Percentiles rank a stretch among this genome's conserved stretches.
These are phyloP conservation scores for Umimayanthus chanpuru DNA, from an alignment of 92 coral and sea anemone genomes.

Conservation along the genomic window DNA sequence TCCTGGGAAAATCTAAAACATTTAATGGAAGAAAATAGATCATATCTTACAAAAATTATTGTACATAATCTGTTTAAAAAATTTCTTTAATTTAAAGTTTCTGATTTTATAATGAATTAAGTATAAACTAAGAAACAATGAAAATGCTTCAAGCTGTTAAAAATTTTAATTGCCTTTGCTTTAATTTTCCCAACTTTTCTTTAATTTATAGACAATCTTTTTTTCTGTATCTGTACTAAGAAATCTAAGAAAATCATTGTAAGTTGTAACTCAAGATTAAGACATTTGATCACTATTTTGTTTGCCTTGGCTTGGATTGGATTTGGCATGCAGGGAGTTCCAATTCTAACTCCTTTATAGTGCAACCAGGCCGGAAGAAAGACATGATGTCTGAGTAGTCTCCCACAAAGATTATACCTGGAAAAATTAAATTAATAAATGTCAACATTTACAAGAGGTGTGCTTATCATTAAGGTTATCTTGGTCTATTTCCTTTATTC, in stretches of 20 bases:
- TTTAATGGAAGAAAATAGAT: no score
- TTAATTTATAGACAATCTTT: no score
- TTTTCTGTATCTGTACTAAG: no score
- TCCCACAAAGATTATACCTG: constrained; percentile 3
- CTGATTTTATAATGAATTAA: no score
- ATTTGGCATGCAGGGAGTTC: not conserved
- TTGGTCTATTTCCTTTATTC: not conserved
- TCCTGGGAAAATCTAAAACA: no score
- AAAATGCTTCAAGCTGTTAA: not conserved
- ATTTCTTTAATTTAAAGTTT: no score
- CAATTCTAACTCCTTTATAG: not conserved
- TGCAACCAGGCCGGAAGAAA: not conserved
- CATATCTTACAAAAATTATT: no score
- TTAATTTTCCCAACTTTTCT: not conserved
- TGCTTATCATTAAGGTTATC: constrained; percentile 9
- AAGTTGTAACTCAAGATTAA: not conserved
- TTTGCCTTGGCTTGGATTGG: not conserved
- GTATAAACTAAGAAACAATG: not conserved
- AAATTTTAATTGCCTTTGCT: no score
- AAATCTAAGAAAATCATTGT: not conserved
- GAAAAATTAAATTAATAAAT: not conserved
- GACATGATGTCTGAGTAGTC: not conserved
- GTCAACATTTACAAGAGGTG: not conserved
- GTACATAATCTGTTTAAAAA: no score
- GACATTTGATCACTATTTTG: not conserved